Conservation (phyloP, 2,113 vertebrate genomes). For the Mustelus asterias region DNA sequence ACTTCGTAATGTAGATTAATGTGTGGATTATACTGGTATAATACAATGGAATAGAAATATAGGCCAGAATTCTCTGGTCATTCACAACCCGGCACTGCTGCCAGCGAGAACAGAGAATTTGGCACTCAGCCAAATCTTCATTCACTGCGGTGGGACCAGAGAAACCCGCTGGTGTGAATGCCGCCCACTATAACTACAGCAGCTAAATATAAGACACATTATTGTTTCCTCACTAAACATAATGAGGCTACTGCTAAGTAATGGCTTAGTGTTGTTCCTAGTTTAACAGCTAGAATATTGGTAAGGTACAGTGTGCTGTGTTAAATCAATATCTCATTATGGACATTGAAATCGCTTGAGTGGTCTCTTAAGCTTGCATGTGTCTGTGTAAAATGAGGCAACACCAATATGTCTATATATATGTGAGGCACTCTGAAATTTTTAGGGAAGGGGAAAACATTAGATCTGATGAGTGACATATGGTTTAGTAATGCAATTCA, state of each 20-base stretch:
- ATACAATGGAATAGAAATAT: background rate
- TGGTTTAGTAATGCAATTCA: background rate
- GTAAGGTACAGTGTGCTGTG: background rate
- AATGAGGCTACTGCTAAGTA: background rate
- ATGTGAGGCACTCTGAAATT: background rate
- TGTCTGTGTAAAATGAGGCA: too few relatives aligned
- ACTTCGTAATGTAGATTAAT: background rate
- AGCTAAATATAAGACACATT: background rate
- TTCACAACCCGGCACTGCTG: too few relatives aligned
- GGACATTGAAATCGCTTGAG: background rate
- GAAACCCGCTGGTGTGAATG: too few relatives aligned
- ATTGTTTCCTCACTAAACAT: background rate
- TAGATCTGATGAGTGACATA: background rate
- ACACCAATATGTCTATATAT: too few relatives aligned
- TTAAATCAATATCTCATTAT: background rate
- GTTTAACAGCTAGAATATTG: background rate
- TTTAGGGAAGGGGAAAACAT: background rate
- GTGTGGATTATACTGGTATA: background rate
- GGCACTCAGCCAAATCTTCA: too few relatives aligned
- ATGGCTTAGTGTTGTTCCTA: background rate
- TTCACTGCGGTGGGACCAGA: too few relatives aligned
- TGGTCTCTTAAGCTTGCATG: background rate
- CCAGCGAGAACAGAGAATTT: too few relatives aligned
- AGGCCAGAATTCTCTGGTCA: too few relatives aligned
- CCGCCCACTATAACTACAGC: background rate